Evolutionary conservation across 2,797 vertebrate genomes (phyloP).

Genomic region (Chelon auratus): DNA sequence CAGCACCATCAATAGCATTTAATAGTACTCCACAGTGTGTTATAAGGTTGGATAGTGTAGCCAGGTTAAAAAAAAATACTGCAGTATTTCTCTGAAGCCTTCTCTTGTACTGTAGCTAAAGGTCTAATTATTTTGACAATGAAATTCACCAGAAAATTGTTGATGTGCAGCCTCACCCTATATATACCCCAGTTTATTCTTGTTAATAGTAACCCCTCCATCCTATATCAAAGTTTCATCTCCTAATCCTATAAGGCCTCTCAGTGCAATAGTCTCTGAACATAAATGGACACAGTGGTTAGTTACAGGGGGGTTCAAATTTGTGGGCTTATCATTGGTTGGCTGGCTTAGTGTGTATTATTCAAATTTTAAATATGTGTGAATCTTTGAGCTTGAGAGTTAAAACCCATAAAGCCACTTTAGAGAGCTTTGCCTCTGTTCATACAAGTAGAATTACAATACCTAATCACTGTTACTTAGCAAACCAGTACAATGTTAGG

Average conservation of each 20-base stretch:
- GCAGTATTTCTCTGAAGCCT: too few species aligned
- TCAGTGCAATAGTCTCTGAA: constrained; percentile 34
- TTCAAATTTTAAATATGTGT: constrained; percentile 55
- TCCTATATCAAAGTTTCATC: constrained; percentile 15
- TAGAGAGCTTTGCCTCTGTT: constrained; percentile 42
- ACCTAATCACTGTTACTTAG: constrained; percentile 49
- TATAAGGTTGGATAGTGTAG: too few species aligned
- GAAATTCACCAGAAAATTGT: too few species aligned
- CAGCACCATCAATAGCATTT: too few species aligned
- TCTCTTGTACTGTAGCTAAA: too few species aligned
- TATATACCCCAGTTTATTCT: not conserved
- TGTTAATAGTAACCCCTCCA: not conserved
- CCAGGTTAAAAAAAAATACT: too few species aligned
- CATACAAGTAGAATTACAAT: constrained; percentile 52
- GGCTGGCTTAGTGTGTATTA: constrained; percentile 65
- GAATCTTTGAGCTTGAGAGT: constrained; percentile 53
- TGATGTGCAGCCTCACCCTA: too few species aligned
- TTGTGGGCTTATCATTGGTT: constrained; percentile 57
- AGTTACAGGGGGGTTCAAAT: constrained; percentile 55
- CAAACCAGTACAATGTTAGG: constrained; percentile 24
- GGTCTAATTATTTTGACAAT: too few species aligned
- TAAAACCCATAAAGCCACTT: constrained; percentile 63
- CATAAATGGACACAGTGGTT: constrained; percentile 49
- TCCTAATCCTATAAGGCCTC: constrained; percentile 45
- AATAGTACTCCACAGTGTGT: too few species aligned